Evolutionary conservation across 2,797 vertebrate genomes (phyloP).

Genomic region (Sylvia borin): DNA sequence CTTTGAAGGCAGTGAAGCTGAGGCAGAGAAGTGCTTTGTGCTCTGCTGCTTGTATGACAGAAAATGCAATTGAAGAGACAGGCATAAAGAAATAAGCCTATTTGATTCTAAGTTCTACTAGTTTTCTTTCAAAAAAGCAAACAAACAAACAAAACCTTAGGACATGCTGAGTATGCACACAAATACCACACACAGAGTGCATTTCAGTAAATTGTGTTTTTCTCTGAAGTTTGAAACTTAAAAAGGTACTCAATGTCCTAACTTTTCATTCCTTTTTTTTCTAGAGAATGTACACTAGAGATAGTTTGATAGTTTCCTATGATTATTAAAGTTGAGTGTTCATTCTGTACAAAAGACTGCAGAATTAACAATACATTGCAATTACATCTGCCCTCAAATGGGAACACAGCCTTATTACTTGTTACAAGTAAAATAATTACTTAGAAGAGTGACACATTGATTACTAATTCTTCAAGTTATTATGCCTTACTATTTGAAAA

Average conservation of each 20-base stretch:
- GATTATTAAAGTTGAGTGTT: slow-evolving; percentile 55
- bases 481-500: slow-evolving; percentile 60
- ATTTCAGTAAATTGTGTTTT: slow-evolving; percentile 8
- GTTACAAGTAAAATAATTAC: slow-evolving; percentile 62
- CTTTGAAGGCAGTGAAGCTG: background rate
- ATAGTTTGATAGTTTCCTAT: slow-evolving; percentile 42
- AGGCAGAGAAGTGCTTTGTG: background rate
- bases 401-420: slow-evolving; percentile 60
- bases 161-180: background rate
- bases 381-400: slow-evolving; percentile 54
- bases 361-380: slow-evolving; percentile 61
- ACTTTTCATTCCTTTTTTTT: slow-evolving; percentile 5
- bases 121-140: background rate
- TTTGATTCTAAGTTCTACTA: background rate
- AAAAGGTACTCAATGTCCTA: background rate
- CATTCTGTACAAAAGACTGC: slow-evolving; percentile 44
- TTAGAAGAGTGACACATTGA: slow-evolving; percentile 57
- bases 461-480: slow-evolving; percentile 66
- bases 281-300: background rate
- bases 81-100: background rate
- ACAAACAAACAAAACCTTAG: background rate
- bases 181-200: background rate
- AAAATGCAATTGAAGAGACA: background rate
- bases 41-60: background rate
- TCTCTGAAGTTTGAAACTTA: slow-evolving; percentile 11